Percentiles rank a stretch among this genome's conserved stretches.
Conservation (phyloP, 2,888 invertebrate species). For the Selenia dentaria region DNA sequence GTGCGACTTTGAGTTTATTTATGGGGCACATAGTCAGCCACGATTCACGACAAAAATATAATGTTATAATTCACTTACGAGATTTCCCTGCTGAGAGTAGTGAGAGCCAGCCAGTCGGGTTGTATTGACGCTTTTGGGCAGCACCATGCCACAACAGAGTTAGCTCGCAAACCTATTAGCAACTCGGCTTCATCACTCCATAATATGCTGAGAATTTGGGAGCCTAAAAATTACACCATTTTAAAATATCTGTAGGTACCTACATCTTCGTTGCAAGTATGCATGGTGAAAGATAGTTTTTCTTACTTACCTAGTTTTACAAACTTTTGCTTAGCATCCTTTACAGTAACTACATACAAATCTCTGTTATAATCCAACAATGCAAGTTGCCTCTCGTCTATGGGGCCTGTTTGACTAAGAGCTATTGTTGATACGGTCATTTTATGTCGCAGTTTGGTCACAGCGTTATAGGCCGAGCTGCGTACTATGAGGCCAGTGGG, state of each 20-base stretch:
- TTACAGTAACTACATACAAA: conserved; percentile 91
- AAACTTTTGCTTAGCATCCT: conserved; percentile 86
- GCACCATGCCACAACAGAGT: conserved; percentile 75
- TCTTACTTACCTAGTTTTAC: conserved; percentile 87
- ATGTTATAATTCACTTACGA: conserved; percentile 54
- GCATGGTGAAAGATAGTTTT: too few species aligned
- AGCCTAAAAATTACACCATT: too few species aligned
- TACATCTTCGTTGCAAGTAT: too few species aligned
- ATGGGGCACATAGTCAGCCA: too few species aligned
- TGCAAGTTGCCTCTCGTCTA: conserved; percentile 92
- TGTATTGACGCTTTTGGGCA: conserved; percentile 70
- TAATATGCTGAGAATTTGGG: conserved; percentile 72
- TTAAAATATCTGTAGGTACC: too few species aligned
- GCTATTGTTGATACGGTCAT: conserved; percentile 92
- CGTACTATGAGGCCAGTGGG: conserved; percentile 87
- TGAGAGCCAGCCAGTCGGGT: conserved; percentile 70
- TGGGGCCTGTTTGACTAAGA: conserved; percentile 92
- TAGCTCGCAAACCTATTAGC: conserved; percentile 72
- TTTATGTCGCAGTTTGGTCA: conserved; percentile 90
- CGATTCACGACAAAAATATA: too few species aligned
- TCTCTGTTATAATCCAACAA: conserved; percentile 96
- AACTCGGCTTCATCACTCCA: conserved; percentile 79
- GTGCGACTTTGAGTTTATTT: too few species aligned
- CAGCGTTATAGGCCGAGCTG: conserved; percentile 88
- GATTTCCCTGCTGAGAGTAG: conserved; percentile 73